These are phyloP conservation scores for Dryobota labecula DNA, from an alignment of 2,888 invertebrate species.

Conservation along the genomic window DNA sequence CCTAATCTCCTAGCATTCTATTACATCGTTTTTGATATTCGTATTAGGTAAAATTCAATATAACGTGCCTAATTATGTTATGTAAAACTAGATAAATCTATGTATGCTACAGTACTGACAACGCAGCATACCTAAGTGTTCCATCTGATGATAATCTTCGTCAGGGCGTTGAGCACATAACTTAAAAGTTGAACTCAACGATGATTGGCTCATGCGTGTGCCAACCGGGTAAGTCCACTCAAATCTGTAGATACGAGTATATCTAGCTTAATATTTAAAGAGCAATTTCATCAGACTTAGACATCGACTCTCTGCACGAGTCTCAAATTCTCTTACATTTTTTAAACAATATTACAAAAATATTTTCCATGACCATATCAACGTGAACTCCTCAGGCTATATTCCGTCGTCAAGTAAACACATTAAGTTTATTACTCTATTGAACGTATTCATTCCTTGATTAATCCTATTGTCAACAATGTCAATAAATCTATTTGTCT, in stretches of 20 bases:
- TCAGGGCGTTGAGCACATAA: not conserved
- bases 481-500: slow-evolving; percentile 28
- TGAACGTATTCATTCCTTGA: slow-evolving; percentile 22
- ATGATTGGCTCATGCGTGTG: not conserved
- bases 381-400: not conserved
- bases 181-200: slow-evolving; percentile 1
- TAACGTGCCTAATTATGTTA: not conserved
- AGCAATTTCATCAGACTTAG: not conserved
- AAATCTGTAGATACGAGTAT: not conserved
- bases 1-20: not conserved
- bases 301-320: too few species aligned
- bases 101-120: slow-evolving; percentile 4
- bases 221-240: not conserved
- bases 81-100: not conserved
- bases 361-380: not conserved
- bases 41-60: slow-evolving; percentile 1
- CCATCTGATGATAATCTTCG: not conserved
- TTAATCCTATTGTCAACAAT: slow-evolving; percentile 29
- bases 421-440: slow-evolving; percentile 37
- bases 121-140: not conserved
- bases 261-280: not conserved
- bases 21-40: not conserved
- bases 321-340: not conserved
- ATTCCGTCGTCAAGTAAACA: slow-evolving; percentile 19
- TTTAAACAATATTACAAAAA: not conserved